Percentiles rank a stretch among this genome's conserved stretches.
Evolutionary conservation across 2,797 vertebrate species (phyloP).

Genomic region (Sitta carolinensis): DNA sequence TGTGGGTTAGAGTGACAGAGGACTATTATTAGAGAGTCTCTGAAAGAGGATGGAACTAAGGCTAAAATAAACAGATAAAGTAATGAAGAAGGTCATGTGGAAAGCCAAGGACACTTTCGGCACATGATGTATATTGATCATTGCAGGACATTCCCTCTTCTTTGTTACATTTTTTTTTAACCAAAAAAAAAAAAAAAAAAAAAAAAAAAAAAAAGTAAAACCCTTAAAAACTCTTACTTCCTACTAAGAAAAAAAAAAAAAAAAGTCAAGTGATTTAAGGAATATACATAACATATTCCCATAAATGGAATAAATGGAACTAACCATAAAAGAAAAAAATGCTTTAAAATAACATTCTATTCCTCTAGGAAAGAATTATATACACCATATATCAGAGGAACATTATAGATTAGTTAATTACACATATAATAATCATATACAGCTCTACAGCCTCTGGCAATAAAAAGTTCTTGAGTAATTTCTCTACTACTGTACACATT

Average conservation of each 20-base stretch:
- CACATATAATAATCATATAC: constrained; percentile 10
- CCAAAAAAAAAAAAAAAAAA: neutral
- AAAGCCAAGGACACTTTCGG: neutral
- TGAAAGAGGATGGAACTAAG: neutral
- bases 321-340: neutral
- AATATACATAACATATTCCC: neutral
- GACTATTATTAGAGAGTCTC: neutral
- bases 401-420: constrained; percentile 45
- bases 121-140: neutral
- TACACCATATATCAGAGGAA: neutral
- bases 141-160: neutral
- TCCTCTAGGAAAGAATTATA: neutral
- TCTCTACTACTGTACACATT: neutral
- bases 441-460: neutral
- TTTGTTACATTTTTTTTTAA: neutral
- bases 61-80: neutral
- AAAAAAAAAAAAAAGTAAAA: neutral
- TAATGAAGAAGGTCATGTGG: constrained; percentile 13
- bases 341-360: neutral
- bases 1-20: neutral
- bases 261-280: neutral
- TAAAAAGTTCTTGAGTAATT: constrained; percentile 24
- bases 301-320: neutral
- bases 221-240: neutral
- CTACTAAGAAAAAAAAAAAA: neutral